These are phyloP conservation scores for Thereva unica DNA, from an alignment of 2,888 invertebrate species.

Conservation along the genomic window DNA sequence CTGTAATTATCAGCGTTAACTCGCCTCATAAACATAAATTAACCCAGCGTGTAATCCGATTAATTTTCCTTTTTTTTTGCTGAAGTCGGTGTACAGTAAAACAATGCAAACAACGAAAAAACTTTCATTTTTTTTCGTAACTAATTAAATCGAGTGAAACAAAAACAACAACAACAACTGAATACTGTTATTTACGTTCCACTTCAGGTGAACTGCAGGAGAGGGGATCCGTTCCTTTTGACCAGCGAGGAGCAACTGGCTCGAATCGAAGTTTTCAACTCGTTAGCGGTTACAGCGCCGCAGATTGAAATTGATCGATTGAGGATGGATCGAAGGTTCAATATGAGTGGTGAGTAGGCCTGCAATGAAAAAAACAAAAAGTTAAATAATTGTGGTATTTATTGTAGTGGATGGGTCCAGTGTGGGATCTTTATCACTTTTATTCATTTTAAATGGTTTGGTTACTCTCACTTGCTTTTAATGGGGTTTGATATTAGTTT, in stretches of 20 bases:
- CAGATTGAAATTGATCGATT: constrained; percentile 70
- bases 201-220: constrained; percentile 58
- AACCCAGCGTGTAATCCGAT: constrained; percentile 18
- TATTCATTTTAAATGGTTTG: too few relatives aligned
- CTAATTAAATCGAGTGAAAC: constrained; percentile 7
- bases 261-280: constrained; percentile 75
- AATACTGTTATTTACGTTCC: not conserved
- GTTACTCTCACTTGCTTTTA: too few relatives aligned
- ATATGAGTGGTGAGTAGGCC: constrained; percentile 53
- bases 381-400: not conserved
- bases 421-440: too few relatives aligned
- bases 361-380: not conserved
- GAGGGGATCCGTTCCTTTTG: constrained; percentile 52
- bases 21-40: not conserved
- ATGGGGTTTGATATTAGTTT: too few relatives aligned
- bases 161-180: too few relatives aligned
- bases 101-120: constrained; percentile 16
- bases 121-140: constrained; percentile 28
- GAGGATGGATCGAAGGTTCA: constrained; percentile 51
- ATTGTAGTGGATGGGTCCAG: not conserved
- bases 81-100: too few relatives aligned
- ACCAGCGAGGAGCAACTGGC: constrained; percentile 55
- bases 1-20: not conserved
- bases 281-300: constrained; percentile 77
- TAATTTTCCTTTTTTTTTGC: not conserved